Evolutionary conservation across 1,140 invertebrate genomes (phyloP).

Genomic region (Lanistes nyassanus): DNA sequence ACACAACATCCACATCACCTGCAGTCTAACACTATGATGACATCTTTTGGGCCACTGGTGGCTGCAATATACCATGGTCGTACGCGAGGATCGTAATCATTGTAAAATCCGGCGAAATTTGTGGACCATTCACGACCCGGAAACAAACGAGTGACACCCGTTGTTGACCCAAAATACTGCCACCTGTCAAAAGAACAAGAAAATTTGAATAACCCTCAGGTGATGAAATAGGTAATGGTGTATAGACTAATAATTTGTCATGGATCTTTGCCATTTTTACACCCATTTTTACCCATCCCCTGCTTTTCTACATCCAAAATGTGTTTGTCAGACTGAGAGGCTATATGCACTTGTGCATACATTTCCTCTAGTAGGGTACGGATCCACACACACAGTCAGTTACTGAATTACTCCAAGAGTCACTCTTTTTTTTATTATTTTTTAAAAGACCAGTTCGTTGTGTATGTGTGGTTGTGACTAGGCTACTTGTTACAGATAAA

Average conservation of each 20-base stretch:
- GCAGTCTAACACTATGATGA: constrained; percentile 68
- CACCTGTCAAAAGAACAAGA: constrained; percentile 53
- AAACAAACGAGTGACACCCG: constrained; percentile 65
- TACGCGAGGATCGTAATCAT: constrained; percentile 67
- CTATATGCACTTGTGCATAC: too few relatives aligned
- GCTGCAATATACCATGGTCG: constrained; percentile 69
- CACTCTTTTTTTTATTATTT: too few relatives aligned
- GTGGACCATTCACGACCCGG: constrained; percentile 68
- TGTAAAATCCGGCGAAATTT: constrained; percentile 69
- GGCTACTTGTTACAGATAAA: background rate
- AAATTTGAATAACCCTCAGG: background rate
- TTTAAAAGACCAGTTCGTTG: too few relatives aligned
- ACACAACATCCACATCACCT: constrained; percentile 49
- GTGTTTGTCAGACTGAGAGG: too few relatives aligned
- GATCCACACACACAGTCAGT: too few relatives aligned
- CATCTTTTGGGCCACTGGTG: constrained; percentile 69
- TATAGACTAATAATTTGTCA: too few relatives aligned
- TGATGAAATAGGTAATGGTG: too few relatives aligned
- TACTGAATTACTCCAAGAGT: too few relatives aligned
- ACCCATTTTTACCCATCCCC: too few relatives aligned
- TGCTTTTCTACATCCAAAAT: too few relatives aligned
- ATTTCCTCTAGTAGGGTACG: too few relatives aligned
- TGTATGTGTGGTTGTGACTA: background rate
- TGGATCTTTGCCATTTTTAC: too few relatives aligned
- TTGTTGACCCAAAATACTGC: constrained; percentile 69